These are phyloP conservation scores for Sporophila hypoxantha DNA, from an alignment of 2,113 vertebrate species.

Conservation along the genomic window DNA sequence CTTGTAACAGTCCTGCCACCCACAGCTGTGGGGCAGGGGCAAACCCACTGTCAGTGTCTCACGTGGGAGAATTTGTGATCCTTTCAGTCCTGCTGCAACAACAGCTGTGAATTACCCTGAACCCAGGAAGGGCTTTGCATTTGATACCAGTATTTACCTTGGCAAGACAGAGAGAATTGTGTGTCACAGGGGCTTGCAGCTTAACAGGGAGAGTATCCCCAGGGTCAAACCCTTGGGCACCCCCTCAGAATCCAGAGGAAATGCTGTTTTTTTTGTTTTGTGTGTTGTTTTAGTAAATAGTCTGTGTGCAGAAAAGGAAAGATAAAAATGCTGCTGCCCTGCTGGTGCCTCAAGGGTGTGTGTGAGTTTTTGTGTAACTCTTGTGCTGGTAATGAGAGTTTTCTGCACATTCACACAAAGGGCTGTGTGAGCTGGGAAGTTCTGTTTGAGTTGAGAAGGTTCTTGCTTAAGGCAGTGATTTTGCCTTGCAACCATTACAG, in stretches of 20 bases:
- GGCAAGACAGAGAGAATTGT: background rate
- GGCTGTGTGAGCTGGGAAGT: background rate
- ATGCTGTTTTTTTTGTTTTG: background rate
- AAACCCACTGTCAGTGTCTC: background rate
- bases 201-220: background rate
- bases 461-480: background rate
- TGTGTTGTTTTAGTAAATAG: background rate
- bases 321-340: background rate
- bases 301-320: background rate
- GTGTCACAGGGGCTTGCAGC: background rate
- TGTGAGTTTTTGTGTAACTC: background rate
- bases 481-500: background rate
- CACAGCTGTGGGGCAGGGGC: background rate
- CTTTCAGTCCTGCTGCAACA: background rate
- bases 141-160: background rate
- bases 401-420: background rate
- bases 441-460: background rate
- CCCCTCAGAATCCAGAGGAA: background rate
- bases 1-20: background rate
- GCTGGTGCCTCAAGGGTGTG: background rate
- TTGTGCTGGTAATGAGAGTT: background rate
- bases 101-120: background rate
- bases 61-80: background rate
- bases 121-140: background rate
- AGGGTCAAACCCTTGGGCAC: background rate